Conservation (phyloP, 2,113 vertebrate genomes). For the Peromyscus polionotus region DNA sequence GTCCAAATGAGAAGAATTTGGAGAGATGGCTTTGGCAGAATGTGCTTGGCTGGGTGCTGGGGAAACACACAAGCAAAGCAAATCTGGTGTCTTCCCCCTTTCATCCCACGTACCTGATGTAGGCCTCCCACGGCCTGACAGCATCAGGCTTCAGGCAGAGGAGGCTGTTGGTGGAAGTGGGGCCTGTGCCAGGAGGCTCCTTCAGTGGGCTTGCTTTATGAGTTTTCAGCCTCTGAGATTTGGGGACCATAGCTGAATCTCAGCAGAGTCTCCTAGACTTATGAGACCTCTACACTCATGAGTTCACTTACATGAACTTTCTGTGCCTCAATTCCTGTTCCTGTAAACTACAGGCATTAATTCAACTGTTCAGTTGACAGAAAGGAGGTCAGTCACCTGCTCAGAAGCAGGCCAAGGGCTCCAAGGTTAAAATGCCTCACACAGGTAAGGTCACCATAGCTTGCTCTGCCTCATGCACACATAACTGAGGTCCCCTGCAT, state of each 20-base stretch:
- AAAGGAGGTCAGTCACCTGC: background rate
- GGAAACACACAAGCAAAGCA: background rate
- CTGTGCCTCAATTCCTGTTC: background rate
- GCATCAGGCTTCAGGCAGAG: background rate
- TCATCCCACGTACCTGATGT: fast-evolving
- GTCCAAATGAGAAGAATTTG: constrained; percentile 24
- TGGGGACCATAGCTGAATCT: background rate
- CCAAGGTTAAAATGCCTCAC: background rate
- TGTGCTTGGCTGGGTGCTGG: background rate
- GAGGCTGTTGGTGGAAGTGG: background rate
- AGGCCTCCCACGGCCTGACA: background rate
- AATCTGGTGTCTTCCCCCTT: background rate
- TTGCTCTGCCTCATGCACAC: background rate
- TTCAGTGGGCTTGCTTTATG: fast-evolving
- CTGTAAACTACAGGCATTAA: background rate
- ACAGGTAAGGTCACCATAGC: background rate
- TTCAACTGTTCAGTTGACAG: background rate
- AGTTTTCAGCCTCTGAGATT: background rate
- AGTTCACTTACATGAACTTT: background rate
- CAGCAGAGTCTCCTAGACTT: background rate
- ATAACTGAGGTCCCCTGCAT: background rate
- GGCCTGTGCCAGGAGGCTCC: fast-evolving
- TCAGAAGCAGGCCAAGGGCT: background rate
- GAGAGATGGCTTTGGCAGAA: background rate
- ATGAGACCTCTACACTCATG: background rate